Evolutionary conservation across 1,140 invertebrate genomes (phyloP), one percentile per base, ranked within the genome.

Genomic region (Zaprionus tsacasi): DNA sequence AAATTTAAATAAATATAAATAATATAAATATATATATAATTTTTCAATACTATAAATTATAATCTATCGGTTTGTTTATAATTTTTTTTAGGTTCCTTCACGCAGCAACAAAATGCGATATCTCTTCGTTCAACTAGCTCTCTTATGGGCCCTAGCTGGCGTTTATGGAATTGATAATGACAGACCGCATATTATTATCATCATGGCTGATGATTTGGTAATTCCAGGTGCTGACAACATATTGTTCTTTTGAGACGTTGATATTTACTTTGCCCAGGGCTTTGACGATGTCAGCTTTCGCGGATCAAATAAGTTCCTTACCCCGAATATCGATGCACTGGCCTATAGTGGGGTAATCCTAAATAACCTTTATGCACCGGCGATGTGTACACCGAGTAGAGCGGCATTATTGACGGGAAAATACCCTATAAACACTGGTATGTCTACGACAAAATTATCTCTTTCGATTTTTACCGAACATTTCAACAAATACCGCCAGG

Each of bases 281-380:
- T 98, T 96, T 94, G 97, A 97, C 93, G 97, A 98, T 93, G 96
- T 98, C 3, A 96, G 97, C 52, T 98, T 98, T 91, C 97, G 98
- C 87, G 97, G 97, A 2, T 97, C 96, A 1, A 94, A 96, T 78
- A 95, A 98, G 92, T 96, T 97, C 58, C 94, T 95, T 40, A 97
- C 97, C 2, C 96, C 97, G 2, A 97, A 98, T 92, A 96, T 98
- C 54, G 97, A 98, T 93, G 94, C 96, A 2, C 90, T 98, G 66
- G 97, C 96, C 0, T 96, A 95, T 86, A 95, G 95, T 72, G 97
- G 97, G 5, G 94, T 97, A 10, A 96, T 97, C 52, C 89, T 98
- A 0, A 95, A 96, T 79, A 95, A 94, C 78, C 95, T 96, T 63
- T 98, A 98, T 82, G 95, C 95, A 0, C 94, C 96, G 55, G 94